phyloP scores from a whole-genome alignment of 35 echinoderm and acorn worm species.

The Acanthaster planci region DNA sequence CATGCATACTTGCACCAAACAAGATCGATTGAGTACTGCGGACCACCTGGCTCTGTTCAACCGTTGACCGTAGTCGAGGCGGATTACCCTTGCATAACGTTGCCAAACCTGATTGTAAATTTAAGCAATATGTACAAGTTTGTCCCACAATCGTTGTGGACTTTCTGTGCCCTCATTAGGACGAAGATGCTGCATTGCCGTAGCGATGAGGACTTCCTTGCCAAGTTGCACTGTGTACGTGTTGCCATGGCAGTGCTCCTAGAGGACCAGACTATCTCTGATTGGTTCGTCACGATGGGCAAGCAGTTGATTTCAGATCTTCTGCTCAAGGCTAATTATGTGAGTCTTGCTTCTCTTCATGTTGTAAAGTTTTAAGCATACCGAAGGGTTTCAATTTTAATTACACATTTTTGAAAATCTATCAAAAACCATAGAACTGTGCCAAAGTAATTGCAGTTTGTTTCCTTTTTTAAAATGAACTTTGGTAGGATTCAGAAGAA shows the following conservation, averaged over 20 bases:
- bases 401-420: background rate
- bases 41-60: no score
- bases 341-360: conserved; percentile 37
- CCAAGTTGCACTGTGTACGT: conserved; percentile 86
- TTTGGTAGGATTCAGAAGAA: conserved; percentile 79
- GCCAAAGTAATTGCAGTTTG: background rate
- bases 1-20: background rate
- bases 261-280: conserved; percentile 60
- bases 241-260: conserved; percentile 72
- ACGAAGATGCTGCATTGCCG: conserved; percentile 77
- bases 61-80: background rate
- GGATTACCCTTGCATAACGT: background rate
- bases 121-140: no score
- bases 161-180: conserved; percentile 41
- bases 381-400: background rate
- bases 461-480: background rate
- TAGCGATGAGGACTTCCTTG: conserved; percentile 87
- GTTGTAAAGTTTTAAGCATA: no score
- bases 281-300: conserved; percentile 80
- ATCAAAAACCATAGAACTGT: background rate
- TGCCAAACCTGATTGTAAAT: no score
- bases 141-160: no score
- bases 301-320: conserved; percentile 74
- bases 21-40: no score
- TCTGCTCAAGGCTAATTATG: conserved; percentile 71